Evolutionary conservation across 2,113 vertebrate genomes (phyloP).

Genomic region (Meles meles): DNA sequence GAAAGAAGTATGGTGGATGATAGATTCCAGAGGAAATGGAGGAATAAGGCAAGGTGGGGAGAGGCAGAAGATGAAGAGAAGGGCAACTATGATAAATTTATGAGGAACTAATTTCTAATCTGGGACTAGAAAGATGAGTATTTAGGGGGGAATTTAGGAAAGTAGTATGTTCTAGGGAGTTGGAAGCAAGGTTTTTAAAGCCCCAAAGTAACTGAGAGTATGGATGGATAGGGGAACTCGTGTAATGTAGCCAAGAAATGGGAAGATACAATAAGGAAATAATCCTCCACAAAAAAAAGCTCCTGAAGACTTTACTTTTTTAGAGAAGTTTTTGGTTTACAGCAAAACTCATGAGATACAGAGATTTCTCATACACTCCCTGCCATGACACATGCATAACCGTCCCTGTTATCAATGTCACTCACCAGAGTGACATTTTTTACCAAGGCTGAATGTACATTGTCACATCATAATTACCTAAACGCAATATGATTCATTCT

Average conservation of each 20-base stretch:
- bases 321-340: not conserved
- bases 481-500: not conserved
- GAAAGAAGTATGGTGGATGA: not conserved
- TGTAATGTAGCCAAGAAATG: not conserved
- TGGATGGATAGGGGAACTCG: not conserved
- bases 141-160: not conserved
- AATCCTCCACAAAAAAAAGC: not conserved
- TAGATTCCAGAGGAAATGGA: not conserved
- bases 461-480: not conserved
- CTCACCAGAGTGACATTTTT: not conserved
- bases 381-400: not conserved
- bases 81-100: not conserved
- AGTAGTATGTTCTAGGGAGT: not conserved
- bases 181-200: not conserved
- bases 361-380: not conserved
- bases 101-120: not conserved
- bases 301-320: not conserved
- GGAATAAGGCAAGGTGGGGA: not conserved
- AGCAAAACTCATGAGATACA: not conserved
- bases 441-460: not conserved
- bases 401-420: not conserved
- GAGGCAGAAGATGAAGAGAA: not conserved
- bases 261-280: not conserved
- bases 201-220: not conserved
- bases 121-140: not conserved